Conservation (phyloP, 2,888 invertebrate species). For the Aromia moschata region DNA sequence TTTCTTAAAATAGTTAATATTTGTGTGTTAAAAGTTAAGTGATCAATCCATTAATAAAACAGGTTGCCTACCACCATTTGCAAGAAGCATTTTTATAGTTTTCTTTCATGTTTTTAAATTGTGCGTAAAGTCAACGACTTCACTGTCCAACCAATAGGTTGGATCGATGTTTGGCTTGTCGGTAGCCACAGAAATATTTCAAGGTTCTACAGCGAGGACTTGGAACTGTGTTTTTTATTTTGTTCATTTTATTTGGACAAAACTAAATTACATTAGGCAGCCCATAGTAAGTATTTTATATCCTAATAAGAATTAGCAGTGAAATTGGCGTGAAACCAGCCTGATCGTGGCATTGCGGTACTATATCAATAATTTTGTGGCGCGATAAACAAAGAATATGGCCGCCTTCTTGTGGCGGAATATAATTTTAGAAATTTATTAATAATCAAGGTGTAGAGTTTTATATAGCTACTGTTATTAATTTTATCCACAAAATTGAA, state of each 20-base stretch:
- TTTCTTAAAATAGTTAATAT: background rate
- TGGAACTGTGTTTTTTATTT: conserved; percentile 67
- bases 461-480: background rate
- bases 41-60: conserved; percentile 2
- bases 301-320: background rate
- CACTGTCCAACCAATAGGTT: conserved; percentile 62
- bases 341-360: background rate
- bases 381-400: conserved; percentile 46
- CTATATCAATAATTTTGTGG: conserved; percentile 31
- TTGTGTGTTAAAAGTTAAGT: conserved; percentile 16
- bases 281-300: conserved; percentile 57
- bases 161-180: conserved; percentile 77
- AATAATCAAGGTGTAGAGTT: background rate
- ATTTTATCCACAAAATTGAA: background rate
- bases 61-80: background rate
- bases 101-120: conserved; percentile 27
- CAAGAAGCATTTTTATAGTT: background rate
- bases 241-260: conserved; percentile 55
- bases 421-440: conserved; percentile 5
- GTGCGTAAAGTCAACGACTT: conserved; percentile 46
- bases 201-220: conserved; percentile 75
- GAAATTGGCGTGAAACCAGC: conserved; percentile 1
- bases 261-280: conserved; percentile 62
- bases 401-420: conserved; percentile 30
- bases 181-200: conserved; percentile 72